A percentile compares a stretch with the other conserved stretches of the same genome.
Evolutionary conservation across 2,797 vertebrate genomes (phyloP).

Genomic region (Crocidura indochinensis): DNA sequence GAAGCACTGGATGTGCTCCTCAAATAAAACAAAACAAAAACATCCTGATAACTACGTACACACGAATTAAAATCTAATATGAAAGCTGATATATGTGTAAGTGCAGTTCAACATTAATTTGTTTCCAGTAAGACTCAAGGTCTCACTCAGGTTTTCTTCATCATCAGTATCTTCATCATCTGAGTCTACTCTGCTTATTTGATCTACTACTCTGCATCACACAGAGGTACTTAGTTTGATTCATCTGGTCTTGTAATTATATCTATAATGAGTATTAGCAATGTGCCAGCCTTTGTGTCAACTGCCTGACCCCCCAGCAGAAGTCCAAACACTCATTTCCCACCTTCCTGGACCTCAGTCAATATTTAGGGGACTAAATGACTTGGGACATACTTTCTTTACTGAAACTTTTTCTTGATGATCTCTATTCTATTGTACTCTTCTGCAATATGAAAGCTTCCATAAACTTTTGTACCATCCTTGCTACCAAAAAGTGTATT

Average conservation of each 20-base stretch:
- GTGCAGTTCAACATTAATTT: not conserved
- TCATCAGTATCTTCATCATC: not conserved
- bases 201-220: not conserved
- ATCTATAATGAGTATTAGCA: not conserved
- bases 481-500: not conserved
- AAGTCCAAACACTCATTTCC: not conserved
- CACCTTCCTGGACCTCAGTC: not conserved
- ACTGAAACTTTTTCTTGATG: constrained; percentile 44
- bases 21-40: not conserved
- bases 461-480: not conserved
- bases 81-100: not conserved
- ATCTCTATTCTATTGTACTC: not conserved
- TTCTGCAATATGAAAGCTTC: not conserved
- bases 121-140: not conserved
- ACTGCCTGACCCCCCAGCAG: not conserved
- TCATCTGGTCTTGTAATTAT: not conserved
- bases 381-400: not conserved
- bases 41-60: not conserved
- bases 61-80: constrained; percentile 2
- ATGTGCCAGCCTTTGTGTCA: not conserved
- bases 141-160: not conserved
- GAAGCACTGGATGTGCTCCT: no score
- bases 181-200: not conserved
- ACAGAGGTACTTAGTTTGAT: not conserved
- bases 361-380: not conserved